Evolutionary conservation across 2,113 vertebrate species (phyloP).

Genomic region (Daubentonia madagascariensis): DNA sequence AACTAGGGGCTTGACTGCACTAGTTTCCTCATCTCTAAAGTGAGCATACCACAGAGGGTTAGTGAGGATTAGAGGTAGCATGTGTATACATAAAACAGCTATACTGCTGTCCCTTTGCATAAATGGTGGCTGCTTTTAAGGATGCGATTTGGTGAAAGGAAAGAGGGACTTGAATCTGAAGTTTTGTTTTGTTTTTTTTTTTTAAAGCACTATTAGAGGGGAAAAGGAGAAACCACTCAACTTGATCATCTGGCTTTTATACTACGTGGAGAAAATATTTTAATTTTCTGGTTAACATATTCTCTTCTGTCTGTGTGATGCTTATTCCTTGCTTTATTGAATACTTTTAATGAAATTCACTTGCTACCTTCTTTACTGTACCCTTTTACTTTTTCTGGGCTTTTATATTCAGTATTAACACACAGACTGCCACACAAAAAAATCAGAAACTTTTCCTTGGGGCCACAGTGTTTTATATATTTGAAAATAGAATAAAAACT

Average conservation of each 20-base stretch:
- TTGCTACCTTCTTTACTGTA: background rate
- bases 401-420: background rate
- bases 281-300: background rate
- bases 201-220: background rate
- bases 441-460: no score
- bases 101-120: background rate
- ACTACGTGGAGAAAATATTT: background rate
- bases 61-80: fast-evolving
- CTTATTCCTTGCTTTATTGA: background rate
- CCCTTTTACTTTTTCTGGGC: background rate
- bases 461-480: no score
- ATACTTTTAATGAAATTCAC: background rate
- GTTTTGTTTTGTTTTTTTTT: background rate
- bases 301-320: background rate
- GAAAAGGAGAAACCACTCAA: background rate
- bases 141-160: background rate
- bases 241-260: background rate
- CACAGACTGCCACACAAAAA: no score
- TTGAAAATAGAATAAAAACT: no score
- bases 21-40: background rate
- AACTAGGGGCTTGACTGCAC: background rate
- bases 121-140: background rate
- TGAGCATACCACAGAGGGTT: background rate
- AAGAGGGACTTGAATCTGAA: background rate
- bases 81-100: background rate